These are phyloP conservation scores for Tinea semifulvella DNA, from an alignment of 2,888 invertebrate genomes.

Conservation along the genomic window DNA sequence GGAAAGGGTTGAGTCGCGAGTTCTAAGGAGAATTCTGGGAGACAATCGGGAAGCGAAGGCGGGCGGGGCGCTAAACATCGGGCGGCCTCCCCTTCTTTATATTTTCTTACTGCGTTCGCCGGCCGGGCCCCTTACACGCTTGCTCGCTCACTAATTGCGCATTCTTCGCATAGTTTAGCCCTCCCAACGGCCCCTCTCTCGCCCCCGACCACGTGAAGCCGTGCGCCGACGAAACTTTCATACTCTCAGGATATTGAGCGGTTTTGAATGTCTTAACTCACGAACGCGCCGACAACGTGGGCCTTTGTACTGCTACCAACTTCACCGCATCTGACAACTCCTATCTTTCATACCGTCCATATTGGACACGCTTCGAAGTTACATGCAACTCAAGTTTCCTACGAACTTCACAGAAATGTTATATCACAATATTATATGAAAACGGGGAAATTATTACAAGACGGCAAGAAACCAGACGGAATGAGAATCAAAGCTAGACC, in stretches of 20 bases:
- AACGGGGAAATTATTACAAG: too few species aligned
- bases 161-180: conserved; percentile 96
- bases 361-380: too few species aligned
- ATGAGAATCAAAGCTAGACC: too few species aligned
- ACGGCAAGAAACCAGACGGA: too few species aligned
- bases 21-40: conserved; percentile 60
- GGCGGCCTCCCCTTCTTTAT: conserved; percentile 73
- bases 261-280: conserved; percentile 68
- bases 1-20: conserved; percentile 62
- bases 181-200: conserved; percentile 66
- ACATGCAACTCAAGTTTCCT: too few species aligned
- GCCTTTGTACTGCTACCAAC: conserved; percentile 52
- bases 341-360: neutral
- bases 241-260: conserved; percentile 66
- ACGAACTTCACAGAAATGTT: too few species aligned
- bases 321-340: conserved; percentile 26
- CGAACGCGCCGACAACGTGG: conserved; percentile 50
- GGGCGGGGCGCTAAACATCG: conserved; percentile 66
- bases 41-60: conserved; percentile 66
- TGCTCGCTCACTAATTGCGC: conserved; percentile 93
- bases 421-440: too few species aligned
- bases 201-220: conserved; percentile 63
- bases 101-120: conserved; percentile 71
- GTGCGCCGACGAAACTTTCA: conserved; percentile 66
- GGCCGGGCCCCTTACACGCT: conserved; percentile 72